Percentiles rank a stretch among this genome's conserved stretches.
Evolutionary conservation across 2,888 invertebrate genomes (phyloP).

Genomic region (Zygothrica quintamaculata): DNA sequence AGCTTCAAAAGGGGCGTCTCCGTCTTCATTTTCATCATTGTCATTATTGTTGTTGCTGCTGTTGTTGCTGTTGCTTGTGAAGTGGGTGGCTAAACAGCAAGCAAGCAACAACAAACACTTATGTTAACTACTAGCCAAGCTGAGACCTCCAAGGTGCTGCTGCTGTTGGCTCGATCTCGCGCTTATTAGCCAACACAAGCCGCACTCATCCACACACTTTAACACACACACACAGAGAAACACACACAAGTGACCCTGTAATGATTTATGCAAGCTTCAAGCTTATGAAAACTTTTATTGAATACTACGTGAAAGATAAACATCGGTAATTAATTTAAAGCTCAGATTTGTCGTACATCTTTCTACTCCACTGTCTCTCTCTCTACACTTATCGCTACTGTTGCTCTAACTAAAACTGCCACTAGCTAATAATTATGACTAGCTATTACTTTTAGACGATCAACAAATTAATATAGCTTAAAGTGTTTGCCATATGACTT

Average conservation of each 20-base stretch:
- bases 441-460: conserved; percentile 64
- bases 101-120: conserved; percentile 62
- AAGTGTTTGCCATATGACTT: conserved; percentile 67
- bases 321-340: conserved; percentile 66
- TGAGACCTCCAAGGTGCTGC: conserved; percentile 63
- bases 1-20: conserved; percentile 64
- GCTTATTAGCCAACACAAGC: conserved; percentile 66
- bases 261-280: conserved; percentile 55
- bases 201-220: conserved; percentile 8
- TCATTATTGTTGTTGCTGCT: conserved; percentile 38
- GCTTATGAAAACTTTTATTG: conserved; percentile 56
- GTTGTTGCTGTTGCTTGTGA: conserved; percentile 35
- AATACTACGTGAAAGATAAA: conserved; percentile 64
- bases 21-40: conserved; percentile 48
- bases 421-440: conserved; percentile 47
- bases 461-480: conserved; percentile 73
- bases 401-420: conserved; percentile 50
- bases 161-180: conserved; percentile 48
- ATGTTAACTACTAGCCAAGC: conserved; percentile 30
- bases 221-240: conserved; percentile 5
- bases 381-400: no score
- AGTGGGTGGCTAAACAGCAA: conserved; percentile 61
- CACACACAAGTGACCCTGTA: background rate
- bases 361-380: no score
- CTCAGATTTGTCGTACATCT: conserved; percentile 52